A percentile compares a stretch with the other conserved stretches of the same genome.
phyloP scores from a whole-genome alignment of 35 echinoderm and acorn worm species.

The Diadema setosum region DNA sequence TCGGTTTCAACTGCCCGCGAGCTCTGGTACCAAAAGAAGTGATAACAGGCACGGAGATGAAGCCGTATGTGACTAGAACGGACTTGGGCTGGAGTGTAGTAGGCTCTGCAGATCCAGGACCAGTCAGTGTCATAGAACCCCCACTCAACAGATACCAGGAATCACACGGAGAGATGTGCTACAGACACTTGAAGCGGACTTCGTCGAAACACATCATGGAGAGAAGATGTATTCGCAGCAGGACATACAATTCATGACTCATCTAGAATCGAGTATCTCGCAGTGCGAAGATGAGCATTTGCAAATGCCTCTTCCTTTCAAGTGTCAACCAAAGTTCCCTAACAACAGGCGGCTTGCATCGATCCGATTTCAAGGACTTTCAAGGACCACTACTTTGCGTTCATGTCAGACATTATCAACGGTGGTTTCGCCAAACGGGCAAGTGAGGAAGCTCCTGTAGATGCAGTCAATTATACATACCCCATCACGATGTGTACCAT shows the following conservation, averaged over 20 bases:
- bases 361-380: not conserved
- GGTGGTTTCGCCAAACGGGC: constrained; percentile 43
- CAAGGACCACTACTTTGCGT: no score
- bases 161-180: constrained; percentile 6
- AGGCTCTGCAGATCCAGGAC: not conserved
- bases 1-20: constrained; percentile 63
- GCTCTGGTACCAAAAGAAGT: constrained; percentile 26
- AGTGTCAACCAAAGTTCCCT: not conserved
- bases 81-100: constrained; percentile 37
- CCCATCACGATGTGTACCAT: constrained; percentile 62
- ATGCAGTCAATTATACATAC: constrained; percentile 38
- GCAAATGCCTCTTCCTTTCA: constrained; percentile 62
- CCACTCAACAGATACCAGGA: not conserved
- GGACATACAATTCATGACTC: constrained; percentile 29
- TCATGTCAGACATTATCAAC: constrained; percentile 33
- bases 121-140: not conserved
- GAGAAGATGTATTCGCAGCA: not conserved
- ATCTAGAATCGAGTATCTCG: not conserved
- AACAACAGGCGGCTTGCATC: constrained; percentile 36
- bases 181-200: constrained; percentile 1
- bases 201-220: not conserved
- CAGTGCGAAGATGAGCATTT: constrained; percentile 6
- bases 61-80: constrained; percentile 53
- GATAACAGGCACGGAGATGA: not conserved
- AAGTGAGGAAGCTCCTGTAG: not conserved